Base-by-base conservation (phyloP, 2,113 vertebrate species). In the Balaeniceps rex region DNA sequence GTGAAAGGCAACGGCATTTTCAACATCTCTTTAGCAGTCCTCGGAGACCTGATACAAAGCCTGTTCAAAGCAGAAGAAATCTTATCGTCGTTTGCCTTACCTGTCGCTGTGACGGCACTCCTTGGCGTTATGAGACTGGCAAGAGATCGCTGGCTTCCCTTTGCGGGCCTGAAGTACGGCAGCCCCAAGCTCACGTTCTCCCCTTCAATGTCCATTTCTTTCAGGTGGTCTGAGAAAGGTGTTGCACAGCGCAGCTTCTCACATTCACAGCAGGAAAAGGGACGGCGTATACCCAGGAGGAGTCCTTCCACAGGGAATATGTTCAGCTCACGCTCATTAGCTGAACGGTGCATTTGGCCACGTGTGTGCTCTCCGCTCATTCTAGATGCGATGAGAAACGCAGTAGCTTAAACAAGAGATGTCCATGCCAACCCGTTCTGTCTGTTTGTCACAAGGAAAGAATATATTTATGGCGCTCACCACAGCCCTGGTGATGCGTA, bases 281-380 rank as follows among this genome's bases (percentile, higher is more conserved):
- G 33, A 21, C 31, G 12, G 11, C 33, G 9, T 6, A 1, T 8
- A 2, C 6, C 4, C 42, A 4, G 26, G 1, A 4, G 3, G 19
- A 75, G 29, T 10, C 24, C 23, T 65, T n/a, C 25, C 31, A 3
- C 14, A 2, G 49, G 9, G 38, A 46, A 15, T 12, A 4, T 0
- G 33, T 24, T 5, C 38, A 3, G 26, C 31, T 49, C n/a, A 6
- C 3, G 16, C 26, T 46, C 19, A 3, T 29, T 7, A 31, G 40
- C 51, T 3, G 26, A 29, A 38, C 9, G 6, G 38, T 24, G 63
- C 3, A 9, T 65, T 44, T 22, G 61, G 61, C 46, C 22, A 1
- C 12, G 9, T 5, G 22, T 6, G 40, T 4, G 57, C 44, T 42
- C 61, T 54, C 18, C 5, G 14, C 61, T 80, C 38, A 0, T 52